Conservation (phyloP, 2,888 invertebrate species). For the Agrochola lota region DNA sequence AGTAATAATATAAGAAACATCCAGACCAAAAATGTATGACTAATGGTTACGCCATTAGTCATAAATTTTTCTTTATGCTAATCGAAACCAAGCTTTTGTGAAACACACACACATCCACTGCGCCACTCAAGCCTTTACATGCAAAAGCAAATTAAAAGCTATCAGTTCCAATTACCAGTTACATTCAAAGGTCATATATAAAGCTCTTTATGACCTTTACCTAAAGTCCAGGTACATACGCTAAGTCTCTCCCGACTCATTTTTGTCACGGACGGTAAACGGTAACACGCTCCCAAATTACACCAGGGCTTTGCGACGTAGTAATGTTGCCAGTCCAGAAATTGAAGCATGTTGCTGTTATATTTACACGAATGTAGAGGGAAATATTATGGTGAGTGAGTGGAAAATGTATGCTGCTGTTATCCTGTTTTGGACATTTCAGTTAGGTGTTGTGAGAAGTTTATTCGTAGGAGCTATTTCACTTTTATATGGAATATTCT, state of each 20-base stretch:
- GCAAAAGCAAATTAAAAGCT: constrained; percentile 14
- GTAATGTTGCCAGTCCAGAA: constrained; percentile 50
- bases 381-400: constrained; percentile 8
- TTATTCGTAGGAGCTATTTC: not conserved
- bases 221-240: constrained; percentile 35
- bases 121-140: not conserved
- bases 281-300: constrained; percentile 61
- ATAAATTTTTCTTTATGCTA: not conserved
- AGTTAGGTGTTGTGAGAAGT: not conserved
- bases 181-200: constrained; percentile 34
- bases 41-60: too few species aligned
- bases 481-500: not conserved
- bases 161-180: constrained; percentile 31
- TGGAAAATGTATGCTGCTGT: constrained; percentile 20
- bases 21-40: too few species aligned
- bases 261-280: constrained; percentile 64
- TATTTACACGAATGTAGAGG: constrained; percentile 48
- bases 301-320: constrained; percentile 50
- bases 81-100: not conserved
- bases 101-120: not conserved
- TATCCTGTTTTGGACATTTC: not conserved
- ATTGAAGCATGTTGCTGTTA: constrained; percentile 58
- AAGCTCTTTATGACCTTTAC: constrained; percentile 29
- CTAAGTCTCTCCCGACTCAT: constrained; percentile 50
- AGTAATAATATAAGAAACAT: not conserved